phyloP scores from a whole-genome alignment of 1,140 invertebrate species.

The Bombus huntii region DNA sequence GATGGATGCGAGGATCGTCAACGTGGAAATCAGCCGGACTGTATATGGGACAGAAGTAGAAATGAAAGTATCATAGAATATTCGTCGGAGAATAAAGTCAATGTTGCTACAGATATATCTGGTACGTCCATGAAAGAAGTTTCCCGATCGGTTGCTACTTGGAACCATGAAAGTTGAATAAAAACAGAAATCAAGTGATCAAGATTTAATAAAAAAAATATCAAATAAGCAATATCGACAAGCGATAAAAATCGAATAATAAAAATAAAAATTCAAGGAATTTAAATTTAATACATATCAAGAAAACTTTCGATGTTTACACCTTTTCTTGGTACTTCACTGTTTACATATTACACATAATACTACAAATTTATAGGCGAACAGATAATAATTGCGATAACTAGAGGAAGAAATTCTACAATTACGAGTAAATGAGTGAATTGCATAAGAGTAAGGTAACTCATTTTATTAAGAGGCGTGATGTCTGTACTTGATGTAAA shows the following conservation, averaged over 20 bases:
- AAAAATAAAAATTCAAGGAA: background rate
- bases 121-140: background rate
- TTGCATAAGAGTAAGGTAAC: slow-evolving; percentile 12
- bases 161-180: background rate
- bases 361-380: background rate
- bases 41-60: background rate
- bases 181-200: background rate
- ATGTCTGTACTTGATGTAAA: background rate
- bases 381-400: background rate
- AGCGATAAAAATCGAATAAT: background rate
- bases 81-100: background rate
- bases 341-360: background rate
- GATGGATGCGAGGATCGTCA: background rate
- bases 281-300: background rate
- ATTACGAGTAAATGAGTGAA: background rate
- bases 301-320: background rate
- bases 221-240: background rate
- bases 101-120: slow-evolving; percentile 21
- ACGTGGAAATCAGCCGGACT: background rate
- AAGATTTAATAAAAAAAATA: background rate
- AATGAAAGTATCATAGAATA: slow-evolving; percentile 22
- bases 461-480: background rate
- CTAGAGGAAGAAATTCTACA: background rate
- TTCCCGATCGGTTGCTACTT: slow-evolving; percentile 5
- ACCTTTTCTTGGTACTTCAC: background rate